These are phyloP conservation scores for Colius striatus DNA, from an alignment of 2,113 vertebrate genomes.

Conservation along the genomic window DNA sequence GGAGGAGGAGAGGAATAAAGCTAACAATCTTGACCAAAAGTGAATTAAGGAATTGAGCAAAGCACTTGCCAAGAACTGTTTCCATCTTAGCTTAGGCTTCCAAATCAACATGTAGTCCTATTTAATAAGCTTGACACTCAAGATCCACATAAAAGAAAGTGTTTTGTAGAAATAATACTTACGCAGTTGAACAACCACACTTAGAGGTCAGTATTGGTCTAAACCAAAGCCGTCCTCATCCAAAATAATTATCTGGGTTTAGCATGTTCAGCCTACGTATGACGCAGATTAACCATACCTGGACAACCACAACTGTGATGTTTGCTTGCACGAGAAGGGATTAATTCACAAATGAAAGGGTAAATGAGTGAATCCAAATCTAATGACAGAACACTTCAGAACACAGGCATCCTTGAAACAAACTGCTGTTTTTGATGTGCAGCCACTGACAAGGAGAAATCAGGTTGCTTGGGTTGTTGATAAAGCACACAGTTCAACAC, in stretches of 20 bases:
- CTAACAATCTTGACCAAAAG: not conserved
- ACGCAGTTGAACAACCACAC: not conserved
- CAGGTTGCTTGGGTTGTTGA: not conserved
- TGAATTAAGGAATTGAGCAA: slow-evolving; percentile 1
- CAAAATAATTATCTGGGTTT: not conserved
- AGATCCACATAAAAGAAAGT: slow-evolving; percentile 13
- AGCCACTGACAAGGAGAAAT: not conserved
- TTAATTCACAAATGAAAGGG: slow-evolving; percentile 53
- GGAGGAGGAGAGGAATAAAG: not conserved
- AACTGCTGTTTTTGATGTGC: slow-evolving; percentile 9
- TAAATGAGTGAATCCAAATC: slow-evolving; percentile 31
- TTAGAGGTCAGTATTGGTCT: not conserved
- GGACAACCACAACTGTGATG: slow-evolving; percentile 1
- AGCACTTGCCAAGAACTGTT: slow-evolving; percentile 5
- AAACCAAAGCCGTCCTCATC: not conserved
- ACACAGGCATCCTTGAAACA: not conserved
- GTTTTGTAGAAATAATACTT: not conserved
- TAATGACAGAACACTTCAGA: slow-evolving; percentile 22
- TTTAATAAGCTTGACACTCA: not conserved
- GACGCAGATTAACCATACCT: not conserved
- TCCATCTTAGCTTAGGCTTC: not conserved
- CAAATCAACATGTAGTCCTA: not conserved
- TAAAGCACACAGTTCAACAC: not conserved
- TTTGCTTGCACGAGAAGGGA: slow-evolving; percentile 16
- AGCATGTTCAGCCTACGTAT: not conserved